Evolutionary conservation across 2,113 vertebrate species (phyloP).

Genomic region (Struthio camelus): DNA sequence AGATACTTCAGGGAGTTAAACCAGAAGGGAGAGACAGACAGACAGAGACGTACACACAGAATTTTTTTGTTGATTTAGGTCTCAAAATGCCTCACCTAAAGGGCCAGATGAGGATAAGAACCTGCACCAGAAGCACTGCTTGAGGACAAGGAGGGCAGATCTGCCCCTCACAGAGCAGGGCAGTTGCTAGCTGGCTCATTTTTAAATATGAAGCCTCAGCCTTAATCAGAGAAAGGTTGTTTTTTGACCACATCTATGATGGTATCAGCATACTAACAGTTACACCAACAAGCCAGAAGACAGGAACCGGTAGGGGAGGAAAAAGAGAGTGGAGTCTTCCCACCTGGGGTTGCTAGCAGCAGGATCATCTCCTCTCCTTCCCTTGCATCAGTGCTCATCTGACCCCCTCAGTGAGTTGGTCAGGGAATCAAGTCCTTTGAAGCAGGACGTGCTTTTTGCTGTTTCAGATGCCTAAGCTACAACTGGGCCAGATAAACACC

Average conservation of each 20-base stretch:
- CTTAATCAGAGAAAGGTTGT: not conserved
- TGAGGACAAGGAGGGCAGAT: not conserved
- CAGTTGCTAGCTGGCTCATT: not conserved
- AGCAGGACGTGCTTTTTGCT: fast-evolving
- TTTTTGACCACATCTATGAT: not conserved
- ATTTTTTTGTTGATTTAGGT: not conserved
- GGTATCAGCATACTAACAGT: not conserved
- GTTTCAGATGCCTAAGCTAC: not conserved
- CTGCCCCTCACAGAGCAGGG: not conserved
- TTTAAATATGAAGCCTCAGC: not conserved
- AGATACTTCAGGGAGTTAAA: not conserved
- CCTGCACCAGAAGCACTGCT: not conserved
- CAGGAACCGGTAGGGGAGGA: not conserved
- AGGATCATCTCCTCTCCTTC: not conserved
- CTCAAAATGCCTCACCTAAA: not conserved
- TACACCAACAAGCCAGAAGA: not conserved
- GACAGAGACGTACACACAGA: not conserved
- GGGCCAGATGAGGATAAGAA: not conserved
- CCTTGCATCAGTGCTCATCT: not conserved
- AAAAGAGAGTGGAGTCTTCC: not conserved
- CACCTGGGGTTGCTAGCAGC: not conserved
- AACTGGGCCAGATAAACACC: not conserved
- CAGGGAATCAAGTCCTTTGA: not conserved
- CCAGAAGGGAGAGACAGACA: not conserved
- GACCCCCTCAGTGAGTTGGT: not conserved